phyloP scores from a whole-genome alignment of 2,888 invertebrate genomes.

The Capitulum mitella region DNA sequence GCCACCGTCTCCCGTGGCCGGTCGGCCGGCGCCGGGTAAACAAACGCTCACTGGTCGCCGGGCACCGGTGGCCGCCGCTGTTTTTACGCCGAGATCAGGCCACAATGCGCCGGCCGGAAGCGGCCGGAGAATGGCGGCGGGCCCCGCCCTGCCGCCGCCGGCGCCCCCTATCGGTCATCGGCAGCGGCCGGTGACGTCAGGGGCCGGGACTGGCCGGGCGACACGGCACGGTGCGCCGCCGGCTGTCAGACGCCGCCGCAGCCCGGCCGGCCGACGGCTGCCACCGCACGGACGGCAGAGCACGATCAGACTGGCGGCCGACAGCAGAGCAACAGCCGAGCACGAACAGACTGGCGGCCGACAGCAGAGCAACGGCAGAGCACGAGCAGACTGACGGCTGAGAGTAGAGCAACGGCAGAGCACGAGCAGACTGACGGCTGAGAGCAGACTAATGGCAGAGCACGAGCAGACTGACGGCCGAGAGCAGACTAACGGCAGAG shows the following conservation, averaged over 20 bases:
- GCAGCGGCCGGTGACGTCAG: not conserved
- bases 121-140: not conserved
- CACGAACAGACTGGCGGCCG: no score
- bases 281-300: no score
- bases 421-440: no score
- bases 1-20: not conserved
- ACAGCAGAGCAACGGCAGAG: no score
- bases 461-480: no score
- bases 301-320: no score
- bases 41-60: not conserved
- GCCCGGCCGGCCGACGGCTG: no score
- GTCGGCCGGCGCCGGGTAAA: not conserved
- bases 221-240: not conserved
- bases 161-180: slow-evolving; percentile 20
- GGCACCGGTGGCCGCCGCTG: not conserved
- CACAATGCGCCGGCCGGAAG: slow-evolving; percentile 16
- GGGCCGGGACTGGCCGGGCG: not conserved
- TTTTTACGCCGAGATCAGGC: not conserved
- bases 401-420: no score
- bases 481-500: no score
- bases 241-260: not conserved
- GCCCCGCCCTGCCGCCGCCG: not conserved
- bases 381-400: no score
- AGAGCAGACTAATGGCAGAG: no score
- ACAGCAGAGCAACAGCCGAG: no score